phyloP scores from a whole-genome alignment of 2,113 vertebrate species.

The Cathartes aura region DNA sequence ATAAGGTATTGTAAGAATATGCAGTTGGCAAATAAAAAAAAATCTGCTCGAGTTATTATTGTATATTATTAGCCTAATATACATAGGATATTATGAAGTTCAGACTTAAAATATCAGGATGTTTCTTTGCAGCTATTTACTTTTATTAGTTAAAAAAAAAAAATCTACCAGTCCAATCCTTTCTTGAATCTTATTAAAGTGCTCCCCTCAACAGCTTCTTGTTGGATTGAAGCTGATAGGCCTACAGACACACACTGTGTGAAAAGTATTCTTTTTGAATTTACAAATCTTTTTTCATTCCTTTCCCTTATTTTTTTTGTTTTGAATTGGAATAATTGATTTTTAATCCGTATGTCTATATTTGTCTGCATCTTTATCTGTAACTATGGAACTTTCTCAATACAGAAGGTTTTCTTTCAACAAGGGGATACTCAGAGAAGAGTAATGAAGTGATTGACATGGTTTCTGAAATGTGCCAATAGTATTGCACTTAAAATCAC shows the following conservation, averaged over 20 bases:
- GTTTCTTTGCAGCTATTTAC: not conserved
- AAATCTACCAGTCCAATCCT: not conserved
- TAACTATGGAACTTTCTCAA: not conserved
- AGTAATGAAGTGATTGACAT: not conserved
- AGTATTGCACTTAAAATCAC: not conserved
- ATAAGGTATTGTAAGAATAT: not conserved
- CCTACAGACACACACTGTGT: not conserved
- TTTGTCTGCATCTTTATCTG: not conserved
- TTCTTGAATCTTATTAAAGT: not conserved
- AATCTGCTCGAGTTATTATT: not conserved
- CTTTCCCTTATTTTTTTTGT: not conserved
- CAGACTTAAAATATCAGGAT: not conserved
- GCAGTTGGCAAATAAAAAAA: not conserved
- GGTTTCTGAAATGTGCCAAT: not conserved
- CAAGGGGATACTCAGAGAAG: not conserved
- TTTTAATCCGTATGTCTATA: not conserved
- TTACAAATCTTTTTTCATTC: not conserved
- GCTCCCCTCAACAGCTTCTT: not conserved
- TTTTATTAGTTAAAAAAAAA: not conserved
- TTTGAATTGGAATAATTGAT: not conserved
- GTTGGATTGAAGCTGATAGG: not conserved
- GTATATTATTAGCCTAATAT: not conserved
- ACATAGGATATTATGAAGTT: not conserved
- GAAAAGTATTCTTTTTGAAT: not conserved
- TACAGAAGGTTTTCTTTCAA: not conserved